Conservation (phyloP, 2,797 vertebrate species). For the Anableps anableps region DNA sequence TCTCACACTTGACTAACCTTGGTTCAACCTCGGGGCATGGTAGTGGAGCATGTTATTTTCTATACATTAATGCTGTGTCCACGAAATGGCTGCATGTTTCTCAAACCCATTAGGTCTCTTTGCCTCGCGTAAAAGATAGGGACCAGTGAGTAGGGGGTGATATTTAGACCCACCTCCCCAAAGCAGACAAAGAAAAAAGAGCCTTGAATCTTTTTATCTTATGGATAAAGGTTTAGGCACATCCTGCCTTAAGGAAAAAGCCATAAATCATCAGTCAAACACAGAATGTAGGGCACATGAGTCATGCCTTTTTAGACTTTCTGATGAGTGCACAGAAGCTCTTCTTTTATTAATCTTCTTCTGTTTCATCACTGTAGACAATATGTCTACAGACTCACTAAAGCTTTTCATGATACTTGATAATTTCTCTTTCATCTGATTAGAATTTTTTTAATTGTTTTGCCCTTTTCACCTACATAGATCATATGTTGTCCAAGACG, state of each 20-base stretch:
- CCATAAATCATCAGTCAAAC: neutral
- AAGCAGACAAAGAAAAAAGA: constrained; percentile 42
- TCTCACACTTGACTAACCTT: constrained; percentile 75
- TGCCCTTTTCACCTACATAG: neutral
- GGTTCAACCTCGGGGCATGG: constrained; percentile 53
- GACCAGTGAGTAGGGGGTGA: constrained; percentile 24
- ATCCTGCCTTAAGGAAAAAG: constrained; percentile 4
- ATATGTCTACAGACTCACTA: constrained; percentile 8
- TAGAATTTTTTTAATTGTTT: neutral
- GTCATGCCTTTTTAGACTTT: neutral
- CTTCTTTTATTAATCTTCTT: neutral
- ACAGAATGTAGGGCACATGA: neutral
- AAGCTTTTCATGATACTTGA: constrained; percentile 1
- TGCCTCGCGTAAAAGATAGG: constrained; percentile 33
- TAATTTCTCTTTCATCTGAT: neutral
- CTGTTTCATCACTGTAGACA: neutral
- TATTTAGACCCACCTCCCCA: constrained; percentile 14
- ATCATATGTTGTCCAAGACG: neutral
- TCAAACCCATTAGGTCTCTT: constrained; percentile 46
- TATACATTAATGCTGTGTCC: constrained; percentile 64
- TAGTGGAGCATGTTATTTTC: constrained; percentile 60
- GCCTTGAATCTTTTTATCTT: constrained; percentile 9
- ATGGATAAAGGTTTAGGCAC: constrained; percentile 6
- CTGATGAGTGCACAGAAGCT: neutral
- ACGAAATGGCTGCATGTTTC: constrained; percentile 42